A percentile compares a stretch with the other conserved stretches of the same genome.
These are phyloP conservation scores for Cyrtodaria siliqua DNA, from an alignment of 2,888 invertebrate genomes.

Conservation along the genomic window DNA sequence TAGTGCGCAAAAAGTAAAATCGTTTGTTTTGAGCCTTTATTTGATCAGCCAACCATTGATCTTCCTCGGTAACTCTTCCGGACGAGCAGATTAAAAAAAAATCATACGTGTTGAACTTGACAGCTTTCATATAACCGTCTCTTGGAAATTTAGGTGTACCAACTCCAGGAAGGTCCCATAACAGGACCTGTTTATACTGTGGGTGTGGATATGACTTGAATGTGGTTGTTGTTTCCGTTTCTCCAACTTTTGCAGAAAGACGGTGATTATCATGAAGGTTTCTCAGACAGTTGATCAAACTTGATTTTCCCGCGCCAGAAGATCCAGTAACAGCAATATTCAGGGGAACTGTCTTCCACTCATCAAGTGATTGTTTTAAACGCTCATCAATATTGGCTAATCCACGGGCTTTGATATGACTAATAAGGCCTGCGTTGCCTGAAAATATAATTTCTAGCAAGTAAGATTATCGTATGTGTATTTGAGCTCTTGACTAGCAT, in stretches of 20 bases:
- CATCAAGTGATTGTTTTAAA: conserved; percentile 6
- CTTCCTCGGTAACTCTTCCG: conserved; percentile 43
- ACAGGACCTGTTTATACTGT: conserved; percentile 22
- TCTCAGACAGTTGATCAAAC: conserved; percentile 39
- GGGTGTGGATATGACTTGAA: conserved; percentile 32
- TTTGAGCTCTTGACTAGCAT: too few species aligned
- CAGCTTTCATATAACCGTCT: conserved; percentile 21
- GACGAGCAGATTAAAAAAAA: conserved; percentile 46
- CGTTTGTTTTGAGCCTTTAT: conserved; percentile 12
- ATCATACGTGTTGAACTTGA: conserved; percentile 37
- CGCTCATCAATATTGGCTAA: too few species aligned
- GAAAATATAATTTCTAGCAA: too few species aligned
- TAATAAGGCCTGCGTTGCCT: too few species aligned
- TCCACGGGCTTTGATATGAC: too few species aligned
- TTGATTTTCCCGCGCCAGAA: conserved; percentile 41
- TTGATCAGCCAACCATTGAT: conserved; percentile 50
- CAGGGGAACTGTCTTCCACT: conserved; percentile 24
- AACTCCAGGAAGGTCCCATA: conserved; percentile 58
- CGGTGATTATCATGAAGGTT: conserved; percentile 33
- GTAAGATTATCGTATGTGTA: too few species aligned
- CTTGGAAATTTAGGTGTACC: conserved; percentile 42
- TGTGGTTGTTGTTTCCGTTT: conserved; percentile 27
- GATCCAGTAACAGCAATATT: conserved; percentile 35
- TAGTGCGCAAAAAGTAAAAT: conserved; percentile 31
- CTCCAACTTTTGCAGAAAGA: conserved; percentile 36